phyloP scores from a whole-genome alignment of 1,140 invertebrate genomes.

The Pseudomyrmex pallidus region DNA sequence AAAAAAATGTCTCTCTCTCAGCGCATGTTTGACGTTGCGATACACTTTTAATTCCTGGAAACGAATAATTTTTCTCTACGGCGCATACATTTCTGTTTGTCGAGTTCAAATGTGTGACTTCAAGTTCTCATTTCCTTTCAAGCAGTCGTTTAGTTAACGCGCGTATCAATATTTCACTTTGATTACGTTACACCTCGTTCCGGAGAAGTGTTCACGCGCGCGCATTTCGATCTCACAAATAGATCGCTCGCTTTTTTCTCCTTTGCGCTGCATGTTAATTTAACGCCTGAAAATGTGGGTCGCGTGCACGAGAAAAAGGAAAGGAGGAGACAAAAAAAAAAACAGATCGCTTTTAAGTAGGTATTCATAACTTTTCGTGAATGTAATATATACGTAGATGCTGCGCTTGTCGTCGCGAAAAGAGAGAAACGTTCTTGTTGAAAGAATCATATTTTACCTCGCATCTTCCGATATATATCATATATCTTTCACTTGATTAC shows the following conservation, averaged over 20 bases:
- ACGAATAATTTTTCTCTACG: background rate
- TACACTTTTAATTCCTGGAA: background rate
- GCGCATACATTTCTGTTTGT: background rate
- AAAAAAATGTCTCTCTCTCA: too few relatives aligned
- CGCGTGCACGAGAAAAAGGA: background rate
- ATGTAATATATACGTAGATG: background rate
- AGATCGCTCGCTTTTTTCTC: constrained; percentile 38
- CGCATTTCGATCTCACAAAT: constrained; percentile 60
- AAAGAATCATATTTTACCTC: constrained; percentile 15
- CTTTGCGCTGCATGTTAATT: constrained; percentile 42
- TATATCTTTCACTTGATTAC: background rate
- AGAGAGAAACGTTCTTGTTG: background rate
- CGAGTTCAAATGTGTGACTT: background rate
- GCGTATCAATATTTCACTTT: constrained; percentile 50
- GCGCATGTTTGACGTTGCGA: background rate
- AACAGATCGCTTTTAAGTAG: constrained; percentile 18
- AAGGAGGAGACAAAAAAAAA: too few relatives aligned
- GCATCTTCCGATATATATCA: background rate
- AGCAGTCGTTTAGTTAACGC: constrained; percentile 33
- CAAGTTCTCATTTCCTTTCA: constrained; percentile 12
- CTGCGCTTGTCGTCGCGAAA: background rate
- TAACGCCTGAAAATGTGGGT: constrained; percentile 59
- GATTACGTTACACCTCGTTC: constrained; percentile 25
- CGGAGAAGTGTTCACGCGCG: constrained; percentile 9
- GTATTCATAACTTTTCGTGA: constrained; percentile 45